These are phyloP conservation scores for Venturia canescens DNA, from an alignment of 1,140 invertebrate species.

Conservation along the genomic window DNA sequence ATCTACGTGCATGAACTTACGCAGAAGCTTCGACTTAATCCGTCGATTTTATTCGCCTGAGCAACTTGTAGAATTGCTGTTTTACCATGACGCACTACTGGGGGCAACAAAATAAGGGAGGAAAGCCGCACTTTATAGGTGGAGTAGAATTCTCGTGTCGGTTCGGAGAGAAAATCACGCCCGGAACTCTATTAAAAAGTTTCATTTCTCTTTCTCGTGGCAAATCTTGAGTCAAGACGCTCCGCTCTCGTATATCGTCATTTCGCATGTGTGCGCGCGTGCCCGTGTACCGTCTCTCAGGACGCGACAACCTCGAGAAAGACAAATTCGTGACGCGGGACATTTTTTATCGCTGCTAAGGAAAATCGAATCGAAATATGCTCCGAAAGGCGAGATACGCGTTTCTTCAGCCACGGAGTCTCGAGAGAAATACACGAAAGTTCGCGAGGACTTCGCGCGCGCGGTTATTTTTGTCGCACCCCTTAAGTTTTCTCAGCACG, in stretches of 20 bases:
- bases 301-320: constrained; percentile 14
- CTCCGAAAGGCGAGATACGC: background rate
- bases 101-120: background rate
- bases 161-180: constrained; percentile 34
- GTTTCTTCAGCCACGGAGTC: background rate
- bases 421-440: constrained; percentile 42
- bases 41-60: background rate
- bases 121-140: background rate
- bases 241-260: background rate
- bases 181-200: constrained; percentile 56
- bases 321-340: constrained; percentile 38
- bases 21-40: too few species aligned
- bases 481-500: constrained; percentile 33
- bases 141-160: background rate
- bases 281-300: constrained; percentile 12
- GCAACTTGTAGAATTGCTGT: background rate
- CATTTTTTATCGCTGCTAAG: background rate
- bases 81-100: background rate
- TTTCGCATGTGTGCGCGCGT: background rate
- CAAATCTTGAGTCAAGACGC: background rate
- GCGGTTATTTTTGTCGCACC: background rate
- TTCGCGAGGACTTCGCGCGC: background rate
- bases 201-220: constrained; percentile 47
- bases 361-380: constrained; percentile 24
- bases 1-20: background rate